Evolutionary conservation across 2,797 vertebrate species (phyloP).

Genomic region (Psittacula derbiana): DNA sequence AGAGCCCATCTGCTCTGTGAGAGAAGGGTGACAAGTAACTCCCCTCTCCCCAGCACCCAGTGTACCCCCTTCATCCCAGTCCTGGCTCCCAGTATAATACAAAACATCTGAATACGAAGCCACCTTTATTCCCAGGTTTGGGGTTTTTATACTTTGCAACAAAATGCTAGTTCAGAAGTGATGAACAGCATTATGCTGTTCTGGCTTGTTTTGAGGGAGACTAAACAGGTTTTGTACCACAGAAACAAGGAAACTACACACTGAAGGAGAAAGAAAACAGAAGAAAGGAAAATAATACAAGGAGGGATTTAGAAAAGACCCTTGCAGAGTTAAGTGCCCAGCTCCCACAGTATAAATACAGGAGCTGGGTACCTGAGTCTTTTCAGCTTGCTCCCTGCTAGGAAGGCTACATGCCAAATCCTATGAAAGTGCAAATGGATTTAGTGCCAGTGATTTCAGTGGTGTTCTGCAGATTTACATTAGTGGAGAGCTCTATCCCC

Average conservation of each 20-base stretch:
- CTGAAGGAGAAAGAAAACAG: background rate
- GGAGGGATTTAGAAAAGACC: background rate
- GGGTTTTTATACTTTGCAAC: background rate
- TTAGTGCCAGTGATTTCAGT: background rate
- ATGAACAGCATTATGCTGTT: background rate
- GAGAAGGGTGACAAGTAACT: background rate
- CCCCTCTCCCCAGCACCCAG: background rate
- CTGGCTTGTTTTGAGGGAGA: slow-evolving; percentile 2
- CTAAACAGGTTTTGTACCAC: background rate
- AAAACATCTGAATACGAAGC: background rate
- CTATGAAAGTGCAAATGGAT: slow-evolving; percentile 45
- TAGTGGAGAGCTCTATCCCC: background rate
- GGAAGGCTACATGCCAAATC: slow-evolving; percentile 19
- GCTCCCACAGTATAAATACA: background rate
- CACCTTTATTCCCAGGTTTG: background rate
- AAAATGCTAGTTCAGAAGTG: background rate
- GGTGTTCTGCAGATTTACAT: background rate
- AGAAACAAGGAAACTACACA: background rate
- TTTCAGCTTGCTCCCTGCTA: background rate
- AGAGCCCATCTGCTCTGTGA: background rate
- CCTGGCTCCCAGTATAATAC: background rate
- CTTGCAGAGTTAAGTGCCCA: slow-evolving; percentile 33
- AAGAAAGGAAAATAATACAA: background rate
- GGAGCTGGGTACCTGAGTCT: background rate
- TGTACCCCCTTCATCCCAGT: background rate